Evolutionary conservation across 2,797 vertebrate genomes (phyloP).

Genomic region (Pipistrellus pygmaeus): DNA sequence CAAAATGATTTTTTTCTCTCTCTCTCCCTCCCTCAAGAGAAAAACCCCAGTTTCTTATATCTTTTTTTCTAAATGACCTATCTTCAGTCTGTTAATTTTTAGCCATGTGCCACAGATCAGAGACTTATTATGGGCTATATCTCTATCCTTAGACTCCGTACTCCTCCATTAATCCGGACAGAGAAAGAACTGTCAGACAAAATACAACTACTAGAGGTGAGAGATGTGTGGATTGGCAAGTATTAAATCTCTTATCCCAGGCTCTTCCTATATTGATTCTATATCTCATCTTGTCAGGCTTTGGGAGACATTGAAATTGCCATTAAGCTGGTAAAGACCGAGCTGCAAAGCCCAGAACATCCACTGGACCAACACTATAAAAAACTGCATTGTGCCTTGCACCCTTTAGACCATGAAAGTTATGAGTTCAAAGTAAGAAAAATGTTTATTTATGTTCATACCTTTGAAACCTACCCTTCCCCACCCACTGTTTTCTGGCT

Average conservation of each 20-base stretch:
- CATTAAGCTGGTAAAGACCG: slow-evolving; percentile 91
- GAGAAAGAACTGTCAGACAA: slow-evolving; percentile 92
- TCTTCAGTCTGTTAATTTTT: slow-evolving; percentile 36
- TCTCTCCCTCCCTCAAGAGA: background rate
- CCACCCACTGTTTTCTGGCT: slow-evolving; percentile 19
- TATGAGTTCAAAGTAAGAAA: slow-evolving; percentile 90
- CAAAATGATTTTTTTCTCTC: slow-evolving; percentile 9
- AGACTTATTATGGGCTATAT: slow-evolving; percentile 78
- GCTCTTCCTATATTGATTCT: background rate
- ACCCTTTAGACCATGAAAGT: slow-evolving; percentile 86
- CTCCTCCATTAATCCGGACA: slow-evolving; percentile 90
- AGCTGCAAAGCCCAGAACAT: slow-evolving; percentile 87
- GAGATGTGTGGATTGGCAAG: background rate
- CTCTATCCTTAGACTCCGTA: slow-evolving; percentile 86
- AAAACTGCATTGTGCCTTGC: slow-evolving; percentile 90
- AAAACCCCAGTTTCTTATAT: background rate
- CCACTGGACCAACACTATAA: slow-evolving; percentile 92
- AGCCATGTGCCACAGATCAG: background rate
- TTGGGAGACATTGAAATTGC: slow-evolving; percentile 94
- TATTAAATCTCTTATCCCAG: slow-evolving; percentile 15
- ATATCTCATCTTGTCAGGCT: slow-evolving; percentile 83
- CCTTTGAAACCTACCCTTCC: background rate
- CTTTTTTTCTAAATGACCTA: background rate
- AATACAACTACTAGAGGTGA: slow-evolving; percentile 93
- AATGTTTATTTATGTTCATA: slow-evolving; percentile 39